A percentile compares a stretch with the other conserved stretches of the same genome.
phyloP scores from a whole-genome alignment of 1,140 invertebrate genomes.

The Drosophila virilis region DNA sequence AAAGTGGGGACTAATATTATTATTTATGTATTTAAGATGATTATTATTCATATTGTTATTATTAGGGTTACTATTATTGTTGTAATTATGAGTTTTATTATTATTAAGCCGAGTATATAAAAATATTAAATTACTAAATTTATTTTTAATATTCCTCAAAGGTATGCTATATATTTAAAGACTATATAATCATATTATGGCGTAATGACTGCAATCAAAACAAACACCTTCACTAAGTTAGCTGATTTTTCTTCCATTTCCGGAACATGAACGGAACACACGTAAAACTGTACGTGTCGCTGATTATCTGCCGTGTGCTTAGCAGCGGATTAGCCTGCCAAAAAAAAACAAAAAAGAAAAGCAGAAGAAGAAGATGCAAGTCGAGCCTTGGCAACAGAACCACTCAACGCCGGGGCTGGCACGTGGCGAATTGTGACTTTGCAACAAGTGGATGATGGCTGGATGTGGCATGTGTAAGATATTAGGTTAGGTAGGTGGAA shows the following conservation, averaged over 20 bases:
- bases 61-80: background rate
- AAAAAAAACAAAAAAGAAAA: slow-evolving; percentile 34
- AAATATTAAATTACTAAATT: no score
- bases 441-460: slow-evolving; percentile 59
- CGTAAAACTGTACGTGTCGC: slow-evolving; percentile 67
- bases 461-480: background rate
- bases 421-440: slow-evolving; percentile 39
- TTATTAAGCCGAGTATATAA: no score
- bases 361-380: background rate
- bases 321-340: slow-evolving; percentile 70
- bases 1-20: no score
- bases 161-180: no score
- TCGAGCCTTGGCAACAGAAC: slow-evolving; percentile 29
- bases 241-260: slow-evolving; percentile 16
- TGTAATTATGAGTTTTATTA: no score
- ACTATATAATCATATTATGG: slow-evolving; percentile 29
- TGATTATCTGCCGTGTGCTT: slow-evolving; percentile 75
- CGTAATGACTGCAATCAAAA: slow-evolving; percentile 36
- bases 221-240: slow-evolving; percentile 21
- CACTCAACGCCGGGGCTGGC: slow-evolving; percentile 19
- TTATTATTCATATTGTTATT: no score
- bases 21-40: no score
- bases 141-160: no score
- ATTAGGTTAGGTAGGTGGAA: slow-evolving; percentile 1
- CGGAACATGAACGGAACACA: slow-evolving; percentile 39